Percentiles rank a stretch among this genome's conserved stretches.
Evolutionary conservation across 2,888 invertebrate species (phyloP).

Genomic region (Hartigia nigra): DNA sequence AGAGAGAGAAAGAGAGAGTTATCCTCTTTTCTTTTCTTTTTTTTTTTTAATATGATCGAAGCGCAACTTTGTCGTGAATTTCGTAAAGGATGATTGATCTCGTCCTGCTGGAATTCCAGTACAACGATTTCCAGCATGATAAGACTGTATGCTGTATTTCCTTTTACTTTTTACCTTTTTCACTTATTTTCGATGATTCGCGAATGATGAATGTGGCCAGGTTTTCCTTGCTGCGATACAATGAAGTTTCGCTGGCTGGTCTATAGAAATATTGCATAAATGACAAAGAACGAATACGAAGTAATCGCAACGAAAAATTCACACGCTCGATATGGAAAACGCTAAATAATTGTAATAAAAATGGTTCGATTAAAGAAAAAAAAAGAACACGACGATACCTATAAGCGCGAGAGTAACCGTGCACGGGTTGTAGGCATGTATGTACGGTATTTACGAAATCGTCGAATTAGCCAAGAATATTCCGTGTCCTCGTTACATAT

Average conservation of each 20-base stretch:
- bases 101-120: conserved; percentile 20
- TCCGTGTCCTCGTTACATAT: conserved; percentile 4
- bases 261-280: not conserved
- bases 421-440: too few relatives aligned
- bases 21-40: conserved; percentile 25
- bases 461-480: not conserved
- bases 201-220: not conserved
- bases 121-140: not conserved
- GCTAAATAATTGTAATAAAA: not conserved
- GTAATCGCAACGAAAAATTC: not conserved
- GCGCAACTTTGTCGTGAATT: conserved; percentile 32
- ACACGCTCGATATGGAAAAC: not conserved
- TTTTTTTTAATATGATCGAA: conserved; percentile 14
- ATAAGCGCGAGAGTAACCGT: not conserved
- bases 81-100: conserved; percentile 28
- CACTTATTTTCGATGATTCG: conserved; percentile 13
- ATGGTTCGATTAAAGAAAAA: not conserved
- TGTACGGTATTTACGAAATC: not conserved
- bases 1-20: too few relatives aligned
- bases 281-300: not conserved
- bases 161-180: conserved; percentile 9
- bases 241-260: not conserved
- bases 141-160: not conserved
- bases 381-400: not conserved
- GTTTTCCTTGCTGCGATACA: not conserved